These are phyloP conservation scores for Halictus rubicundus DNA, from an alignment of 1,140 invertebrate species.

Conservation along the genomic window DNA sequence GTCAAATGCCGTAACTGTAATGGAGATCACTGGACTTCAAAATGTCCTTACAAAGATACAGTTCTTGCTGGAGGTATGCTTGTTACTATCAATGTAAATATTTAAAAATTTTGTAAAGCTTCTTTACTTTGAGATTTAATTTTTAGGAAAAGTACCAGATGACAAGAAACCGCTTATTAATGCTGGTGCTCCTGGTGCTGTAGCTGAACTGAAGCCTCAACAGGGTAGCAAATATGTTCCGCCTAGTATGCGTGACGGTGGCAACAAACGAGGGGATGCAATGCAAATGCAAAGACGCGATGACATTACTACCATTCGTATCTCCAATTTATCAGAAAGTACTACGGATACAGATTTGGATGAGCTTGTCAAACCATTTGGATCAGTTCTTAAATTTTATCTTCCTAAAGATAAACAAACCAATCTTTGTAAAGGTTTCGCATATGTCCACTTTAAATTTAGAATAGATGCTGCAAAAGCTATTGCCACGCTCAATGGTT, in stretches of 20 bases:
- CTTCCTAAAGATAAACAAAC: conserved; percentile 92
- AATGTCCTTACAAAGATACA: conserved; percentile 98
- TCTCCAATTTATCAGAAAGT: conserved; percentile 98
- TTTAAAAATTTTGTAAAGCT: background rate
- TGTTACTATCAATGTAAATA: background rate
- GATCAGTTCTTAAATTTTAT: conserved; percentile 92
- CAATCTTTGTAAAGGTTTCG: conserved; percentile 95
- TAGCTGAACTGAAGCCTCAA: conserved; percentile 77
- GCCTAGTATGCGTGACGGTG: conserved; percentile 92
- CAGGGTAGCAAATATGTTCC: conserved; percentile 90
- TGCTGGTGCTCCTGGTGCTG: conserved; percentile 72
- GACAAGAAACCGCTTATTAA: conserved; percentile 73
- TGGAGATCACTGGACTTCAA: conserved; percentile 98
- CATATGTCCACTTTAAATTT: conserved; percentile 97
- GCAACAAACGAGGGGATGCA: conserved; percentile 86
- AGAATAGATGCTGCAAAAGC: conserved; percentile 94
- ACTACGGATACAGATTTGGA: conserved; percentile 97
- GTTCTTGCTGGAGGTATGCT: conserved; percentile 84
- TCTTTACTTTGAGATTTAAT: background rate
- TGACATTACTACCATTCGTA: conserved; percentile 94
- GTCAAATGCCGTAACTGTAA: conserved; percentile 97
- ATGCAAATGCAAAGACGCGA: conserved; percentile 86
- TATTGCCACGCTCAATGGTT: conserved; percentile 94
- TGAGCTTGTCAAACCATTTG: conserved; percentile 96
- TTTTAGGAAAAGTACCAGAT: conserved; percentile 72